Evolutionary conservation across 2,888 invertebrate species (phyloP), one percentile per base, ranked within the genome.

Genomic region (Norana najaformis): DNA sequence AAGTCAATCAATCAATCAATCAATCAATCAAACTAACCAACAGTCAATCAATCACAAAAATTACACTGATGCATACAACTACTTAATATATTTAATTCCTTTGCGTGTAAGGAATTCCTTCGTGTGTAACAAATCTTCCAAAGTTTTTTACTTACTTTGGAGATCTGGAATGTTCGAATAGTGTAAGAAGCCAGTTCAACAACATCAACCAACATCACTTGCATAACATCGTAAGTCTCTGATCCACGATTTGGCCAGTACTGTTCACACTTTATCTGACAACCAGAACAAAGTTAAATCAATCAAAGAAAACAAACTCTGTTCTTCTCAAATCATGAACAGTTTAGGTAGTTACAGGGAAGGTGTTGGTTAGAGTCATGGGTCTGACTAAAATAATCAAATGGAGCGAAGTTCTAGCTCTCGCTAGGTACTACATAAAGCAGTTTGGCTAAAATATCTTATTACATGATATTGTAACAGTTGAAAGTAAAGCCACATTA

Each of bases 211-310:
- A 89, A 53, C 0, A 88, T 89, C 30, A 90, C 90, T 16, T 82
- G 47, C 30, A 90, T 88, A 53, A 41, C 83, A 34, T 89, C 90
- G 35, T 90, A 90, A 14, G 36, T 83, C 69, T 90, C 89, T 53
- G 41, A 89, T 41, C 90, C 89, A n/a, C 89, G 89, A 53, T 90
- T 89, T 35, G 90, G 90, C 90, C 90, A 90, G 88, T 90, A 90
- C 35, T 90, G 90, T n/a, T 90, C 89, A 53, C 90, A 90, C 38
- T 89, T 39, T 30, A 90, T n/a, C 90, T 90, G 89, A 14, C 37
- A 38, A 37, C 1, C 30, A 69, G 69, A 69, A 69, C 23, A 53
- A 30, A 23, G 53, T 53, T 53, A 53, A 53, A 16, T 53, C 53
- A 53, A 53, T 53, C 30, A n/a, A 69, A 69, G 0, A 1, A n/a